Percentiles rank a stretch among this genome's conserved stretches.
Evolutionary conservation across 2,113 vertebrate genomes (phyloP).

Genomic region (Oplegnathus fasciatus): DNA sequence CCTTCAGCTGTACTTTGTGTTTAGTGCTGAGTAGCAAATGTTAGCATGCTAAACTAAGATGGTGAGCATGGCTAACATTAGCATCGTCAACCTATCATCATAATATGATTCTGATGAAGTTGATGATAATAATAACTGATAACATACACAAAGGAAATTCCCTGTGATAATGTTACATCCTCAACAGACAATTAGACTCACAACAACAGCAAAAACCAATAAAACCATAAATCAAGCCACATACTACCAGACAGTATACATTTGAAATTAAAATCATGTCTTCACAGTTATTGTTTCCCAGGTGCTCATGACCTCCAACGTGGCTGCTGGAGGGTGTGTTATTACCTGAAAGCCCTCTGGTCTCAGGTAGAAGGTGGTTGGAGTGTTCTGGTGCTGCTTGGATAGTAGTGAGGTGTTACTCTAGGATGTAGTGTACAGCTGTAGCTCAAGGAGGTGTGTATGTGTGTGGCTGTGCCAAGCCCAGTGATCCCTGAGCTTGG

Average conservation of each 20-base stretch:
- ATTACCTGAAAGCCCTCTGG: neutral
- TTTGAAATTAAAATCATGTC: neutral
- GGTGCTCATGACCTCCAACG: neutral
- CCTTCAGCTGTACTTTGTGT: too few species aligned
- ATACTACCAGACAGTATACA: too few species aligned
- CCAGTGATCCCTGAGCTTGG: conserved; percentile 53
- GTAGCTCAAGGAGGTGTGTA: conserved; percentile 36
- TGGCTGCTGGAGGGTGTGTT: conserved; percentile 2
- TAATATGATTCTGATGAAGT: neutral
- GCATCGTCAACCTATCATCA: too few species aligned
- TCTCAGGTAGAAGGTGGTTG: conserved; percentile 10
- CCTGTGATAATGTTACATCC: neutral
- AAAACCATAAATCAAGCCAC: neutral
- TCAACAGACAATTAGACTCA: neutral
- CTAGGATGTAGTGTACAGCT: conserved; percentile 29
- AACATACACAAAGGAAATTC: neutral
- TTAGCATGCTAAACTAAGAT: too few species aligned
- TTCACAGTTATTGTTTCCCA: neutral
- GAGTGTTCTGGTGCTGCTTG: conserved; percentile 9
- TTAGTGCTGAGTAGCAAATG: neutral
- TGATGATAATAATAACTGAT: neutral
- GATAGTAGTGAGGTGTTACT: conserved; percentile 31
- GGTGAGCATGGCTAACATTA: too few species aligned
- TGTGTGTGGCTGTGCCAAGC: conserved; percentile 31
- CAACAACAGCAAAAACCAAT: neutral